Conservation (phyloP, 2,797 vertebrate genomes). For the Clamator glandarius region DNA sequence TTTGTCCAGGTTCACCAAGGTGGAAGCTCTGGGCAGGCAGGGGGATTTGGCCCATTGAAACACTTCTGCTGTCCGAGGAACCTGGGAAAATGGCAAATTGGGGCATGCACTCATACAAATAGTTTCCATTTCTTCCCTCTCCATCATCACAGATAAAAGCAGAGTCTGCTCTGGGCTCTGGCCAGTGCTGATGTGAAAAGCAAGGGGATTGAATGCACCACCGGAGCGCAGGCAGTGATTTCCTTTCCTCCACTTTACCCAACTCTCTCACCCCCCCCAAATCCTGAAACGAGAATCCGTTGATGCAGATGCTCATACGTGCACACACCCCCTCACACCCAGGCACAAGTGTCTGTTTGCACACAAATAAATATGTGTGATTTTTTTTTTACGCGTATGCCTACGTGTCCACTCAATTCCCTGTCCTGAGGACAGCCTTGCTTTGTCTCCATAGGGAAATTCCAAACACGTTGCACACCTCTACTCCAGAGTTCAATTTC, state of each 20-base stretch:
- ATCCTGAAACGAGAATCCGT: not conserved
- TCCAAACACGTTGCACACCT: conserved; percentile 83
- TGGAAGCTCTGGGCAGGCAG: not conserved
- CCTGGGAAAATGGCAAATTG: not conserved
- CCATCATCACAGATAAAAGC: conserved; percentile 7
- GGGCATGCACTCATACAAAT: not conserved
- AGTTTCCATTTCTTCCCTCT: conserved; percentile 25
- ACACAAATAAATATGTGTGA: conserved; percentile 58
- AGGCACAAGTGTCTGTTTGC: conserved; percentile 36
- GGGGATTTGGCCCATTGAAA: conserved; percentile 2
- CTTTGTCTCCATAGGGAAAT: conserved; percentile 77
- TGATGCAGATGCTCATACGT: not conserved
- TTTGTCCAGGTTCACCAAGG: not conserved
- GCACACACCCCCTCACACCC: not conserved
- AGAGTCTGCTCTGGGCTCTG: not conserved
- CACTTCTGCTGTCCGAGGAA: conserved; percentile 44
- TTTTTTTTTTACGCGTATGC: conserved; percentile 55
- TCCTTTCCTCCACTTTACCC: conserved; percentile 37
- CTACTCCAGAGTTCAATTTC: conserved; percentile 87
- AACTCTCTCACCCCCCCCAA: not conserved
- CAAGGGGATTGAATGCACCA: conserved; percentile 13
- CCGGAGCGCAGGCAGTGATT: conserved; percentile 17
- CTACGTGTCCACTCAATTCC: conserved; percentile 65
- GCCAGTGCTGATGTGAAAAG: conserved; percentile 46
- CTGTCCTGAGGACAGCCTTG: conserved; percentile 72